Conservation (phyloP, 2,888 invertebrate species). For the Napeogenes inachia region DNA sequence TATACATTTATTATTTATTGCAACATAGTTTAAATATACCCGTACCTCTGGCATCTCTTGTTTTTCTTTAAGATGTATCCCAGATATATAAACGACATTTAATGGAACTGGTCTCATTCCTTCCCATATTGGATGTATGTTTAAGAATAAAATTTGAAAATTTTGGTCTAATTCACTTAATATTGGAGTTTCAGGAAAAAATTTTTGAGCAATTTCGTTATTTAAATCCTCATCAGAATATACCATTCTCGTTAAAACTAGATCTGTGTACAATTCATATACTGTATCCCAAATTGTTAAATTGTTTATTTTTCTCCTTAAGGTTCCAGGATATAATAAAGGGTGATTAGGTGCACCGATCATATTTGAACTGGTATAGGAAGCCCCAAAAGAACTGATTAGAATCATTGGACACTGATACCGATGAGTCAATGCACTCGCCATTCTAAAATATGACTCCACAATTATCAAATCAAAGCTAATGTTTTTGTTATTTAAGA, state of each 20-base stretch:
- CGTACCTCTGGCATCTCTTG: conserved; percentile 49
- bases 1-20: no score
- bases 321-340: conserved; percentile 19
- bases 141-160: conserved; percentile 52
- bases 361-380: conserved; percentile 26
- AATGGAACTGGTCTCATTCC: conserved; percentile 51
- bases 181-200: conserved; percentile 28
- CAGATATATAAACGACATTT: conserved; percentile 50
- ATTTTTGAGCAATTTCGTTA: conserved; percentile 6
- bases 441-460: conserved; percentile 35
- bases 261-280: conserved; percentile 22
- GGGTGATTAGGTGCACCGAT: conserved; percentile 29
- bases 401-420: conserved; percentile 44
- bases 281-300: conserved; percentile 36
- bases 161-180: conserved; percentile 34
- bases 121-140: conserved; percentile 48
- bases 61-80: conserved; percentile 45
- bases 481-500: conserved; percentile 22
- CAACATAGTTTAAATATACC: background rate
- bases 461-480: conserved; percentile 40
- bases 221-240: no score
- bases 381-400: conserved; percentile 39
- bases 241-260: no score
- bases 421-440: conserved; percentile 36
- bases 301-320: conserved; percentile 23